A percentile compares a stretch with the other conserved stretches of the same genome.
phyloP scores from a whole-genome alignment of 2,113 vertebrate species.

The Grammomys surdaster region DNA sequence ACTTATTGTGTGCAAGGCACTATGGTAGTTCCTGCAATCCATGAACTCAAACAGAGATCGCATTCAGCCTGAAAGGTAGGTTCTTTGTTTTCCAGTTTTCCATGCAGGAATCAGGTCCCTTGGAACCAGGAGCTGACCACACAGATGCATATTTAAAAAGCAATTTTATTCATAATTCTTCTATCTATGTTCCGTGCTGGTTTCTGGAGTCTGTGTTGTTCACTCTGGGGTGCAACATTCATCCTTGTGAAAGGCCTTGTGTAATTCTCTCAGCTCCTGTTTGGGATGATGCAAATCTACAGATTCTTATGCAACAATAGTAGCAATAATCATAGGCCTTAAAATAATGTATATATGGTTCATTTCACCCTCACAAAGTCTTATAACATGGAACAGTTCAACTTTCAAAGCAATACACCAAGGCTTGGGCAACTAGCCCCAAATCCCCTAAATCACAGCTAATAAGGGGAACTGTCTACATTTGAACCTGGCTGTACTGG shows the following conservation, averaged over 20 bases:
- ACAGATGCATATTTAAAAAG: background rate
- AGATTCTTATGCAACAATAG: background rate
- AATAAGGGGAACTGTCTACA: background rate
- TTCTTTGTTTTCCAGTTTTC: background rate
- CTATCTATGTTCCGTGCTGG: background rate
- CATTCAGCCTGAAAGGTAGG: background rate
- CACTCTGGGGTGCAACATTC: background rate
- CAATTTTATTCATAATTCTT: background rate
- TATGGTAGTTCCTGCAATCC: background rate
- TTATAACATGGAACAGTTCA: background rate
- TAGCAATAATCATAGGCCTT: background rate
- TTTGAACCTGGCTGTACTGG: background rate
- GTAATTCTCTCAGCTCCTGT: background rate
- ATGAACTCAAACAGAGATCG: background rate
- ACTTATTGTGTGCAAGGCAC: background rate
- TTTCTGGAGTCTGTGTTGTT: background rate
- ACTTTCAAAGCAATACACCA: conserved; percentile 13
- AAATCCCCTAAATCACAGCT: background rate
- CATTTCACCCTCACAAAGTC: conserved; percentile 5
- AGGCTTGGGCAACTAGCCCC: background rate
- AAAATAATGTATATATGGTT: conserved; percentile 1
- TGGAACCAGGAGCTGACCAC: background rate
- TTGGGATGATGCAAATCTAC: background rate
- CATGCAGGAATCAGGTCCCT: background rate
- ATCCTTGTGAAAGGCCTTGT: background rate